Percentiles rank a stretch among this genome's conserved stretches.
phyloP scores from a whole-genome alignment of 2,888 invertebrate genomes.

The Hydrotaea diabolus region DNA sequence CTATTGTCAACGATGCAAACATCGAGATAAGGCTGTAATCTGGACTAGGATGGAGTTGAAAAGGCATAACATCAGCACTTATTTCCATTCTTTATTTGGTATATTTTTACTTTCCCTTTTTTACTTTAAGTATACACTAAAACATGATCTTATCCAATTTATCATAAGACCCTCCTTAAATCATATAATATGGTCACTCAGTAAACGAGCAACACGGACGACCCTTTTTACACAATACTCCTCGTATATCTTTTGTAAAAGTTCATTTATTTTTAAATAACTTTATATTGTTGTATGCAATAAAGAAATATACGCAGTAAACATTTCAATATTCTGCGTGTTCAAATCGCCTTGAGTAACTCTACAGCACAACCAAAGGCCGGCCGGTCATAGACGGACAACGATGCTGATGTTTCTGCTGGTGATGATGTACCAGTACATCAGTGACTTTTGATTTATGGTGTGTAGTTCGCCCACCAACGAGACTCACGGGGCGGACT shows the following conservation, averaged over 20 bases:
- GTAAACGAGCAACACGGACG: neutral
- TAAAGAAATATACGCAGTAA: neutral
- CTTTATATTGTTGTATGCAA: conserved; percentile 3
- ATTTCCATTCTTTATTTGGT: no score
- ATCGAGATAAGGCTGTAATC: no score
- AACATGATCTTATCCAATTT: no score
- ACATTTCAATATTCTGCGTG: neutral
- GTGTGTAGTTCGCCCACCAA: neutral
- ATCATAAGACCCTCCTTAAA: no score
- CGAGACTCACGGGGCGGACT: neutral
- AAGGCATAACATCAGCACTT: no score
- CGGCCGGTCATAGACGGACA: neutral
- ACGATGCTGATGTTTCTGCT: no score
- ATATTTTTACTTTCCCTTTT: no score
- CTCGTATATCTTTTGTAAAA: neutral
- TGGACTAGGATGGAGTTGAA: no score
- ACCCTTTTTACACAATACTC: neutral
- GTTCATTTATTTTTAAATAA: conserved; percentile 42
- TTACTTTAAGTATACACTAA: no score
- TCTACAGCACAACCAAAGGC: neutral
- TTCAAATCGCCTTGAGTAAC: neutral
- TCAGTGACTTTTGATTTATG: no score
- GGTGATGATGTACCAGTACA: no score
- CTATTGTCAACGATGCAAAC: no score
- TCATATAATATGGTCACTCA: neutral